Base-by-base conservation (phyloP, 2,797 vertebrate genomes). In the Ctenopoma kingsleyae region DNA sequence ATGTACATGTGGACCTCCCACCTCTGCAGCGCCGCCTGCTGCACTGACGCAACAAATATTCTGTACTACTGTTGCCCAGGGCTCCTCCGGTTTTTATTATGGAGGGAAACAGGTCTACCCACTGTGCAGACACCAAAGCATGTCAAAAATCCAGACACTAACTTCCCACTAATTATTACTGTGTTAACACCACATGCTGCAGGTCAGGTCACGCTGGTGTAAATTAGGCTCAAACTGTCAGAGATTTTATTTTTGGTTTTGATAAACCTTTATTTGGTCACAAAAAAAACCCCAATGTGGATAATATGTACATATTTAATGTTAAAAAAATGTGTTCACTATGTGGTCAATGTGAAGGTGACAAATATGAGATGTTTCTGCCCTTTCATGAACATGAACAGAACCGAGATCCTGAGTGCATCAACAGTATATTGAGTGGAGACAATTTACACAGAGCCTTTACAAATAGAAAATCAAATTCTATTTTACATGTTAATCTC, bases 191-290 rank as follows among this genome's bases (percentile, higher is more conserved):
- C 38, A 40, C 9, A 17, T 6, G 9, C 12, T 20, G 4, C 15
- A 9, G 40, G 12, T 40, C 36, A 56, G 1, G 44, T 12, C 16
- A 43, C 40, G 6, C 53, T 25, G 5, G 8, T 11, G 22, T 5
- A 41, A 41, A 5, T 41, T 3, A 11, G 11, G 36, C 12, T 15
- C 13, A 40, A 17, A 44, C 43, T 44, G 6, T n/a, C 17, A 44
- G 3, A 22, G 3, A 2, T 0, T 10, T 32, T 2, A 0, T 25
- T 63, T 20, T 44, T 54, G 70, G 66, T 74, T 61, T 73, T 86
- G 60, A 71, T 64, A 85, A 86, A 83, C 67, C 71, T 89, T 92
- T 92, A 91, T 90, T 93, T 76, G 67, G 62, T 76, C 65, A 63
- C 67, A 79, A 85, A 68, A 77, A 85, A 72, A 81, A 71, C 58